Evolutionary conservation across 2,113 vertebrate species (phyloP), one percentile per base, ranked within the genome.

Genomic region (Neopipo cinnamomea): DNA sequence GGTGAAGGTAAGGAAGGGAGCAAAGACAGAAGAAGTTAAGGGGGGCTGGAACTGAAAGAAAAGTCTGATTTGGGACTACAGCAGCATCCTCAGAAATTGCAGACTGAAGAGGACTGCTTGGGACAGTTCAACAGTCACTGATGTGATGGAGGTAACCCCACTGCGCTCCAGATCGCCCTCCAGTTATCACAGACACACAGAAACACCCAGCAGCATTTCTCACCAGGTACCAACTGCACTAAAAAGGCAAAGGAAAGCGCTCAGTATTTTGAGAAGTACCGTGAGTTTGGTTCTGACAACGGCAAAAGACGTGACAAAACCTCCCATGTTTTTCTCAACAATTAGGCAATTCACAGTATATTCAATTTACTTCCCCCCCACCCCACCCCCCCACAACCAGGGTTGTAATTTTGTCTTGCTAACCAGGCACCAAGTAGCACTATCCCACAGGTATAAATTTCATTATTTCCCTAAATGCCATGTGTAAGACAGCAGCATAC

Each of bases 1-100:
- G 91, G 80, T 97, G 95, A 96, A 96, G 97, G 96, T 91, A 89
- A 14, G 79, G 94, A 95, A 91, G 73, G 82, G 89, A 96, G 95
- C 47, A 84, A 95, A 92, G 92, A 75, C 91, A 91, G n/a, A 42
- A 83, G 85, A 66, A 92, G 82, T 85, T 94, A 86, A 94, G 77
- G 42, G 55, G 89, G 61, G 91, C 89, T 95, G 88, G 86, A 96
- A 94, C 70, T 30, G 68, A 89, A 92, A 75, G 59, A 61, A 63
- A 94, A 96, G 92, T 96, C 93, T 78, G 84, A 87, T 75, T 59
- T 80, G 85, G 91, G 96, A 95, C 90, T 76, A 12, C 17, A 76
- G 86, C 88, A 84, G 84, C 95, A 85, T 55, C 59, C 46, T 62
- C 83, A 41, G 88, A 61, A 94, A 49, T 16, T 77, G 50, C 92